Percentiles rank a stretch among this genome's conserved stretches.
Conservation (phyloP, 2,888 invertebrate species). For the Amitus sp. region DNA sequence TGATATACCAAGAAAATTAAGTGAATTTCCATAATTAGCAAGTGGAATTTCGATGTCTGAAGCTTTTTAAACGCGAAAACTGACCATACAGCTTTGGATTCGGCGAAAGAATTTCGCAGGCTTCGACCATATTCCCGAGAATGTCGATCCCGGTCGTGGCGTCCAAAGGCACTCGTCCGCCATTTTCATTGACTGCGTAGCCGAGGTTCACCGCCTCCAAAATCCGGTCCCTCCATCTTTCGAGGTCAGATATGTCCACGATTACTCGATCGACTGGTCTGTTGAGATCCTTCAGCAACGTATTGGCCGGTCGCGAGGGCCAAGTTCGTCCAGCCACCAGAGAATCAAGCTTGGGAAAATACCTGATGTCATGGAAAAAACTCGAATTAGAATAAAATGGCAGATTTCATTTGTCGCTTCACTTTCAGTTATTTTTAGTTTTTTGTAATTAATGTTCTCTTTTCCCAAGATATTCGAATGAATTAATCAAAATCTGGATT, state of each 20-base stretch:
- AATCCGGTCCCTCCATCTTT: conserved; percentile 81
- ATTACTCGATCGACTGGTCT: conserved; percentile 76
- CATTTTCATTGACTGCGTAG: conserved; percentile 69
- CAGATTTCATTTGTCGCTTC: too few species aligned
- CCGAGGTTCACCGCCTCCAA: conserved; percentile 77
- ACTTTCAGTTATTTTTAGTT: too few species aligned
- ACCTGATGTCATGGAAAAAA: too few species aligned
- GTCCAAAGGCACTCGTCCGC: conserved; percentile 69
- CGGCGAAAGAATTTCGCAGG: conserved; percentile 73
- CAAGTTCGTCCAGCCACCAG: conserved; percentile 79
- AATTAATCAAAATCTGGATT: too few species aligned
- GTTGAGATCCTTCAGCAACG: conserved; percentile 71
- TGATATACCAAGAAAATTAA: too few species aligned
- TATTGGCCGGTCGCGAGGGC: conserved; percentile 75
- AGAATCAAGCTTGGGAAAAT: conserved; percentile 87
- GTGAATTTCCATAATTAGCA: too few species aligned
- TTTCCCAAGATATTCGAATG: too few species aligned
- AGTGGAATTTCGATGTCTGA: too few species aligned
- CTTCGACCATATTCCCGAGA: conserved; percentile 83
- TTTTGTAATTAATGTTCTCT: too few species aligned
- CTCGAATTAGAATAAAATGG: too few species aligned
- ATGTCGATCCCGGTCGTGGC: conserved; percentile 80
- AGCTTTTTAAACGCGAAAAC: too few species aligned
- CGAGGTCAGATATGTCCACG: conserved; percentile 76
- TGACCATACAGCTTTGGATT: conserved; percentile 80